Base-by-base conservation (phyloP, 53 echinoderm and acorn worm species). In the Temnopleurus reevesii region DNA sequence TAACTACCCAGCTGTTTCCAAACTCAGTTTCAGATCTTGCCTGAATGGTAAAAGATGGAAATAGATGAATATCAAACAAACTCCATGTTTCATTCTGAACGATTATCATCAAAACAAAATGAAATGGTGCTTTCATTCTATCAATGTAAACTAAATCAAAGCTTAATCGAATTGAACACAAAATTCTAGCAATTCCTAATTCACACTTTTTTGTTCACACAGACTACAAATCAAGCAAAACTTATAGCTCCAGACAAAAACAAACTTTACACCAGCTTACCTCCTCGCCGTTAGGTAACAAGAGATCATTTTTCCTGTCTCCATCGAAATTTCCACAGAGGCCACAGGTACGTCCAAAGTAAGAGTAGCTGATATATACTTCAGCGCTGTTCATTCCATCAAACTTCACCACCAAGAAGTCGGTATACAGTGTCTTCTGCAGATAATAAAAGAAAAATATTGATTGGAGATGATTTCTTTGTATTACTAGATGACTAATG, bases 311-410 rank as follows among this genome's bases (percentile, higher is more conserved):
- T 26, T 46, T 28, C 30, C 26, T n/a, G 76, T 94, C 89, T 23
- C 92, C 93, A 76, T 96, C 94, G 53, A 91, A 94, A 29, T 66
- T 92, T 23, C 96, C 96, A 81, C 96, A 96, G 13, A 96, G 86
- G 41, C 96, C 96, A 53, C 96, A 96, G 18, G 91, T 91, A 34
- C 88, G 86, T 56, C 93, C 92, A 81, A 81, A 91, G 86, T 90
- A 96, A 3, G 66, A 66, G 66, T 54, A 76, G 30, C 91, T 86
- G 12, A 96, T 45, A 51, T 87, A 45, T 13, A 94, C 81, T 31
- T 65, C 87, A 24, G 89, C 92, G n/a, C 76, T 93, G 44, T 61
- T 10, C 10, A 80, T 76, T 38, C 87, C 89, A 47, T 94, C 85
- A 90, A 92, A 96, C 9, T 15, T 76, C 29, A 96, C 89, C 55